phyloP scores from a whole-genome alignment of 2,797 vertebrate species.

The Sphenopsis melanotis region DNA sequence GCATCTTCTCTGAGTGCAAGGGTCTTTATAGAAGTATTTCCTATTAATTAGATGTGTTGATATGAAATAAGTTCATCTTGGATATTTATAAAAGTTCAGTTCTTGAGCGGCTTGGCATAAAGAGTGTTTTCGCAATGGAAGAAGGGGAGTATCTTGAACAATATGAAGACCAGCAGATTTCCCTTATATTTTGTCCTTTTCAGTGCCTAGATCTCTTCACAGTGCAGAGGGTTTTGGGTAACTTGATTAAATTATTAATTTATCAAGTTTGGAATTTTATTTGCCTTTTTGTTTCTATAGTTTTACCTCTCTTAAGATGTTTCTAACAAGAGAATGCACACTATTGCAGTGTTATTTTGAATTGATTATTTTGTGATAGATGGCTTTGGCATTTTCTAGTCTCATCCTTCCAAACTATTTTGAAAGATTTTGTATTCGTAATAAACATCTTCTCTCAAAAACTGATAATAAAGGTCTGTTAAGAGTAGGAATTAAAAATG shows the following conservation, averaged over 20 bases:
- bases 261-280: neutral
- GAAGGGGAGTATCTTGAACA: neutral
- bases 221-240: neutral
- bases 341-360: neutral
- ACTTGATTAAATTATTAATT: neutral
- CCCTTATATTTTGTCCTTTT: neutral
- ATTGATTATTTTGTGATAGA: neutral
- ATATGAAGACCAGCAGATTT: neutral
- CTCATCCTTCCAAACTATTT: neutral
- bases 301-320: neutral
- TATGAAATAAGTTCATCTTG: neutral
- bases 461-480: conserved; percentile 68
- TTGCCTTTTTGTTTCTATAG: neutral
- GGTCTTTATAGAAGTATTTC: neutral
- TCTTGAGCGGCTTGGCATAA: neutral
- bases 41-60: neutral
- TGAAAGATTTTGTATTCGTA: conserved; percentile 44
- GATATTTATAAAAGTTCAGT: neutral
- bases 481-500: conserved; percentile 73
- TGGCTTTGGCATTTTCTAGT: neutral
- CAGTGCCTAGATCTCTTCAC: neutral
- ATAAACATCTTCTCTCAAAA: conserved; percentile 62
- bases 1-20: rapidly evolving
- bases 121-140: neutral
- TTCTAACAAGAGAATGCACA: neutral